Percentiles rank a stretch among this genome's conserved stretches.
These are phyloP conservation scores for Serilophus lunatus DNA, from an alignment of 2,113 vertebrate species.

Conservation along the genomic window DNA sequence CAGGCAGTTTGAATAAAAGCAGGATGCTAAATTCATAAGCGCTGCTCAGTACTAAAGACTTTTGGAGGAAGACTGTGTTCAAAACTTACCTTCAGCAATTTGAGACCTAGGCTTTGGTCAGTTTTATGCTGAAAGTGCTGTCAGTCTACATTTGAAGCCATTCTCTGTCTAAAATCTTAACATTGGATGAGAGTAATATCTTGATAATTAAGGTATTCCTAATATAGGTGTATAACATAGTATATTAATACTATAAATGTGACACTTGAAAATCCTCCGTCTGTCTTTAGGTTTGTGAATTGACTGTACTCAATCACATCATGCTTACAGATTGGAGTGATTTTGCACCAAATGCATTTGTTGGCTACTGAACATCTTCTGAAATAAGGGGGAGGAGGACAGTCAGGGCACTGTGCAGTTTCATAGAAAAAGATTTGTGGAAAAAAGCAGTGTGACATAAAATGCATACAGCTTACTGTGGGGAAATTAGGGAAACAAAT, in stretches of 20 bases:
- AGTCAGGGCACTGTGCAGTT: neutral
- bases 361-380: neutral
- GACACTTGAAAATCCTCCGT: neutral
- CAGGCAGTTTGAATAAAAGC: neutral
- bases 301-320: neutral
- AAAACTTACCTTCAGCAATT: neutral
- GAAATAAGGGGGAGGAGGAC: neutral
- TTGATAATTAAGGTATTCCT: neutral
- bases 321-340: neutral
- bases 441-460: neutral
- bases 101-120: neutral
- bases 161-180: neutral
- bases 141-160: neutral
- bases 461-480: neutral
- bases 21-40: neutral
- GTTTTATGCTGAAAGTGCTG: neutral
- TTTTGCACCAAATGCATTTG: neutral
- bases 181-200: neutral
- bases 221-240: fast-evolving
- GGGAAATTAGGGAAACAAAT: neutral
- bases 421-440: neutral
- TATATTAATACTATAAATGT: neutral
- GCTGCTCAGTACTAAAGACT: neutral
- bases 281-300: neutral
- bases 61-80: neutral